Conservation (phyloP, 2,797 vertebrate genomes). For the Pipistrellus nathusii region DNA sequence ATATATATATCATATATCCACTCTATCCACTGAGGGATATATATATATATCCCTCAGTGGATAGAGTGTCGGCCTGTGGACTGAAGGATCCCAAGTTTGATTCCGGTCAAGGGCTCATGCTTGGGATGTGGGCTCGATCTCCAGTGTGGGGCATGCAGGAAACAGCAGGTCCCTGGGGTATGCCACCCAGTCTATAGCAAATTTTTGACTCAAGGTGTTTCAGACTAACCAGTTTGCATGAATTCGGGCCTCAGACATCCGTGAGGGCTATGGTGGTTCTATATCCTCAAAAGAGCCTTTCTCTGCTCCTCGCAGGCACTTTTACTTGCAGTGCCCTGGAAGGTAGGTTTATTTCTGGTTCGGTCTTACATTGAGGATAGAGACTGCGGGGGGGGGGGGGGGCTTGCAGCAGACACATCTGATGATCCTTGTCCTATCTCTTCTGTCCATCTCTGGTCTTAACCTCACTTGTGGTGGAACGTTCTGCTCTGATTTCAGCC, state of each 20-base stretch:
- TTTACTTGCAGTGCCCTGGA: not conserved
- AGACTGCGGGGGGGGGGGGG: not conserved
- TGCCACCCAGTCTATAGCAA: no score
- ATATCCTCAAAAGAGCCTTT: not conserved
- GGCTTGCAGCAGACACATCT: not conserved
- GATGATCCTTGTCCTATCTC: not conserved
- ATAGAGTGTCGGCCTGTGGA: no score
- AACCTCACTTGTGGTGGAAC: not conserved
- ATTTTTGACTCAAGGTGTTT: not conserved
- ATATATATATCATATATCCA: no score
- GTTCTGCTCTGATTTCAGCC: not conserved
- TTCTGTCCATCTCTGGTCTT: not conserved
- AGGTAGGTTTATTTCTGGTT: not conserved
- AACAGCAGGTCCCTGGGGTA: no score
- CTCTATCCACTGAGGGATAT: no score
- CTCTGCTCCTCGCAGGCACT: not conserved
- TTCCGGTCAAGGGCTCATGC: no score
- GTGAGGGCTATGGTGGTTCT: not conserved
- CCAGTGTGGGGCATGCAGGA: no score
- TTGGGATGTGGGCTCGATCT: no score
- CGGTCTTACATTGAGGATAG: not conserved
- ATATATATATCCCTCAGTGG: no score
- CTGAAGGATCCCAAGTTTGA: no score
- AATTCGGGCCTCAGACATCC: not conserved
- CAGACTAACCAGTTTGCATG: not conserved